Percentiles rank a stretch among this genome's conserved stretches.
Evolutionary conservation across 2,888 invertebrate genomes (phyloP).

Genomic region (Protophormia terraenovae): DNA sequence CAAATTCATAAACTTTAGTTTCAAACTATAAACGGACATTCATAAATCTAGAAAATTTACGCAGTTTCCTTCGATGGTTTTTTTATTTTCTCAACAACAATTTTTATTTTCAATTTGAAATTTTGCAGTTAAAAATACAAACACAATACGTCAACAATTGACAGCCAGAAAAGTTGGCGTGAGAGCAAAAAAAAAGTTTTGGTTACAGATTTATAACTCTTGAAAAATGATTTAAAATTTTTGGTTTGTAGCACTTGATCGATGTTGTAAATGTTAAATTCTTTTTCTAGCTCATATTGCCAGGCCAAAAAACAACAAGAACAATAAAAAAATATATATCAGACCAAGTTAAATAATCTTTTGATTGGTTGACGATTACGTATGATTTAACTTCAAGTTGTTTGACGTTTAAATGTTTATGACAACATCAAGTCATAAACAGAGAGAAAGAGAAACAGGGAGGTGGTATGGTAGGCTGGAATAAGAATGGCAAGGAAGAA

Average conservation of each 20-base stretch:
- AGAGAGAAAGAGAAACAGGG: neutral
- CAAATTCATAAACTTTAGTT: conserved; percentile 48
- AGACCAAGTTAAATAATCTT: conserved; percentile 60
- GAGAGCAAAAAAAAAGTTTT: conserved; percentile 10
- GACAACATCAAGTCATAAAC: conserved; percentile 58
- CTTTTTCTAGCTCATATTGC: neutral
- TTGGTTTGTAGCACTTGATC: conserved; percentile 9
- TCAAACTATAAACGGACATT: conserved; percentile 41
- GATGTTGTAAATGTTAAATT: conserved; percentile 51
- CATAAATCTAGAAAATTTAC: conserved; percentile 57
- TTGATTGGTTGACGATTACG: conserved; percentile 68
- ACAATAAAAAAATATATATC: neutral
- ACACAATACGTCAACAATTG: conserved; percentile 42
- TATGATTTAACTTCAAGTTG: conserved; percentile 66
- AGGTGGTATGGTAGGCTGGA: neutral
- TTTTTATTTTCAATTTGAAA: conserved; percentile 4
- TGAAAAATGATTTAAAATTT: conserved; percentile 38
- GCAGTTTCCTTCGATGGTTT: conserved; percentile 26
- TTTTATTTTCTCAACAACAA: neutral
- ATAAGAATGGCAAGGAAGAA: conserved; percentile 1
- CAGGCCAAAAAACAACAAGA: neutral
- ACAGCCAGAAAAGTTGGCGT: conserved; percentile 21
- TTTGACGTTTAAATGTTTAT: conserved; percentile 62
- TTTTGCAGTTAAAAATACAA: conserved; percentile 22
- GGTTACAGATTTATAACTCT: conserved; percentile 60